phyloP scores from a whole-genome alignment of 2,113 vertebrate genomes.

The Ursus arctos region DNA sequence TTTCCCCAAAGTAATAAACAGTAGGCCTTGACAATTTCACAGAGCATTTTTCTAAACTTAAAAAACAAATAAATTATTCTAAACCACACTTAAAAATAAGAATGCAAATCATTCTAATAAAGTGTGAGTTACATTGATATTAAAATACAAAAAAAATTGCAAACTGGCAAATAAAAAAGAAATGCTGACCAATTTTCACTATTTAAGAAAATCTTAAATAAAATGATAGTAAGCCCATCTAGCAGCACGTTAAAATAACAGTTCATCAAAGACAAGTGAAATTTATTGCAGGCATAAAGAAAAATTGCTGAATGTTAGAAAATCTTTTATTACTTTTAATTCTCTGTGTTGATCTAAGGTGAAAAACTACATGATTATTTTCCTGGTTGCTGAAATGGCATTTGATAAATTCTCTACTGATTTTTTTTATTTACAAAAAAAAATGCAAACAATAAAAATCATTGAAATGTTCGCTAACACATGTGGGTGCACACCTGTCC shows the following conservation, averaged over 20 bases:
- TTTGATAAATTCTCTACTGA: background rate
- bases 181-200: background rate
- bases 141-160: background rate
- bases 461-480: background rate
- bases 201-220: conserved; percentile 12
- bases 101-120: background rate
- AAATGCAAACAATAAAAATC: background rate
- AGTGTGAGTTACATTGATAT: background rate
- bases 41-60: background rate
- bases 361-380: background rate
- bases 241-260: background rate
- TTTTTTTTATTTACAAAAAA: background rate
- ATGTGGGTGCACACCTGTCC: background rate
- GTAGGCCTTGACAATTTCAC: background rate
- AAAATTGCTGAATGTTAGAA: background rate
- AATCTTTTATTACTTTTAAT: background rate
- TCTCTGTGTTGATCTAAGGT: background rate
- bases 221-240: background rate
- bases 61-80: background rate
- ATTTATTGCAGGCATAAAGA: background rate
- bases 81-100: background rate
- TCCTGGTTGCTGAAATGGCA: background rate
- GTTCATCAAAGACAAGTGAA: background rate
- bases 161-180: background rate
- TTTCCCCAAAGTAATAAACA: background rate